Evolutionary conservation across 2,888 invertebrate genomes (phyloP).

Genomic region (Criorhina ranunculi): DNA sequence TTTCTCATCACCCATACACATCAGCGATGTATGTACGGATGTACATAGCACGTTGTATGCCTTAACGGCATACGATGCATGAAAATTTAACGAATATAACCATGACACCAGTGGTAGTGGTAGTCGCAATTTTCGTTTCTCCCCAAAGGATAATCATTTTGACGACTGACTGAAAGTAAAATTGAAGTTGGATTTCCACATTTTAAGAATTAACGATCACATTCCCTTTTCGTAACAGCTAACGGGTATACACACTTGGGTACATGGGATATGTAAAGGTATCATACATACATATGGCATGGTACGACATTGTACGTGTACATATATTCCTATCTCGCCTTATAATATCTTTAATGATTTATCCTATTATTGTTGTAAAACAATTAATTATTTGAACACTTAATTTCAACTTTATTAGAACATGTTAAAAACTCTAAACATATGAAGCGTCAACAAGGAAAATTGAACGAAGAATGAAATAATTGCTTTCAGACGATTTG

Average conservation of each 20-base stretch:
- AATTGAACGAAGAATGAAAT: too few relatives aligned
- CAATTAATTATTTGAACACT: too few relatives aligned
- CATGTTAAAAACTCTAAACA: too few relatives aligned
- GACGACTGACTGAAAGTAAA: constrained; percentile 34
- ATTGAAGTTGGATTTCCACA: constrained; percentile 32
- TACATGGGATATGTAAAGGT: too few relatives aligned
- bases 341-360: too few relatives aligned
- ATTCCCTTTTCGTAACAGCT: constrained; percentile 15
- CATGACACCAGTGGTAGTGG: constrained; percentile 48
- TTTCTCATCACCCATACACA: constrained; percentile 19
- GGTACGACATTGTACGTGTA: too few relatives aligned
- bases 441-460: too few relatives aligned
- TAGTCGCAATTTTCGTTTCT: constrained; percentile 33
- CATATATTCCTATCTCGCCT: too few relatives aligned
- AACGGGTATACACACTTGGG: constrained; percentile 17
- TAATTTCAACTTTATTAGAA: too few relatives aligned
- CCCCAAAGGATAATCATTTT: constrained; percentile 44
- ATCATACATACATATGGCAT: too few relatives aligned
- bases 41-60: constrained; percentile 24
- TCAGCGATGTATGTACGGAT: not conserved
- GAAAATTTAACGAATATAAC: constrained; percentile 73
- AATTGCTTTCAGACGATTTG: too few relatives aligned
- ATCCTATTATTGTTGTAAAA: too few relatives aligned
- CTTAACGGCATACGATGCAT: constrained; percentile 64
- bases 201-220: constrained; percentile 41